Percentiles rank a stretch among this genome's conserved stretches.
Evolutionary conservation across 2,888 invertebrate genomes (phyloP).

Genomic region (Ophion costatus): DNA sequence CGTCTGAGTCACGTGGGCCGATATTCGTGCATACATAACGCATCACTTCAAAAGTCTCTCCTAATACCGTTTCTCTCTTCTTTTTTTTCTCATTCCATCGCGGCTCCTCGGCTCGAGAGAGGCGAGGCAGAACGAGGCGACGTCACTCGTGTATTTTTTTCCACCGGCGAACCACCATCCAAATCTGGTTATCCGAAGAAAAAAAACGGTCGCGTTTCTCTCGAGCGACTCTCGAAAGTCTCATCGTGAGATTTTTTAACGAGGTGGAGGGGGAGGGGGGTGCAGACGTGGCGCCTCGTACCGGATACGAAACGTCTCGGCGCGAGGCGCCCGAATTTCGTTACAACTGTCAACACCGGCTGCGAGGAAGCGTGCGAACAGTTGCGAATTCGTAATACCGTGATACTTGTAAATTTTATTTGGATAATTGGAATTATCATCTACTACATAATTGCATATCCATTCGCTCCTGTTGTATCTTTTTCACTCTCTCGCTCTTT

Average conservation of each 20-base stretch:
- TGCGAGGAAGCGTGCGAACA: not conserved
- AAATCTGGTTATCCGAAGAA: conserved; percentile 43
- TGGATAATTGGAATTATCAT: conserved; percentile 61
- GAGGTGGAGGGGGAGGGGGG: not conserved
- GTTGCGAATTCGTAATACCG: conserved; percentile 5
- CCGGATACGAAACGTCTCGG: conserved; percentile 28
- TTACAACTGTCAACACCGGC: not conserved
- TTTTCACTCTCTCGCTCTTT: conserved; percentile 12
- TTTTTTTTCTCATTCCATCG: not conserved
- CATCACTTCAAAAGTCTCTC: conserved; percentile 25
- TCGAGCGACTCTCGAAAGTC: conserved; percentile 52
- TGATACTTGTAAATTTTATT: conserved; percentile 64
- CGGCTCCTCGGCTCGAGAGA: not conserved
- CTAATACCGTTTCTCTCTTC: not conserved
- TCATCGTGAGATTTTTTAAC: conserved; percentile 41
- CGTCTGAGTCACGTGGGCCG: conserved; percentile 12
- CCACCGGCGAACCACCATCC: conserved; percentile 35
- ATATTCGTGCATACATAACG: conserved; percentile 30
- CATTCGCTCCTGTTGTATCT: conserved; percentile 33
- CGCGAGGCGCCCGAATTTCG: conserved; percentile 10
- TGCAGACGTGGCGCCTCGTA: conserved; percentile 14
- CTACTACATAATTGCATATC: conserved; percentile 63
- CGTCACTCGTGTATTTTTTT: not conserved
- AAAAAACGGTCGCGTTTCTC: conserved; percentile 36
- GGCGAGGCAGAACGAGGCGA: not conserved